Percentiles rank a stretch among this genome's conserved stretches.
These are phyloP conservation scores for Rhagium mordax DNA, from an alignment of 2,888 invertebrate species.

Conservation along the genomic window DNA sequence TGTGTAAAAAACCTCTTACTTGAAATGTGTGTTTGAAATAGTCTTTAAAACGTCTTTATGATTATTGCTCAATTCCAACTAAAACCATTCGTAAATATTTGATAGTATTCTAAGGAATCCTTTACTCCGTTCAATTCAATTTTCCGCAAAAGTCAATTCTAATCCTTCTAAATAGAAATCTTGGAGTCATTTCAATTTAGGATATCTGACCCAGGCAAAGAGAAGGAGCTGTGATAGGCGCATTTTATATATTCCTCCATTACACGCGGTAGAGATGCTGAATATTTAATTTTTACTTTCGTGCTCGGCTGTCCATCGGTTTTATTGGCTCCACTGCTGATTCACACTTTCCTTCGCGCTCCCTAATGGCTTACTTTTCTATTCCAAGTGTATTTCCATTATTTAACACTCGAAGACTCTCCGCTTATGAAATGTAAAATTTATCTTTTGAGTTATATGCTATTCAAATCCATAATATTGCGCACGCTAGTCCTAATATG, in stretches of 20 bases:
- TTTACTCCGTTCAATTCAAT: constrained; percentile 6
- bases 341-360: constrained; percentile 55
- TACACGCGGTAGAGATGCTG: constrained; percentile 46
- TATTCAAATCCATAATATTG: background rate
- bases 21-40: background rate
- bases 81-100: constrained; percentile 16
- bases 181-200: constrained; percentile 31
- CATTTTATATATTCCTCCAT: constrained; percentile 28
- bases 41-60: background rate
- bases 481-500: background rate
- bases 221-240: constrained; percentile 20
- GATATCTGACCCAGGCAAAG: constrained; percentile 20
- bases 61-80: background rate
- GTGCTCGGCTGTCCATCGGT: constrained; percentile 57
- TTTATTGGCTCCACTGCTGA: constrained; percentile 58
- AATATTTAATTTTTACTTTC: constrained; percentile 61
- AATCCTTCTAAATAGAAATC: constrained; percentile 28
- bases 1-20: background rate
- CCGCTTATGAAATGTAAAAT: constrained; percentile 6
- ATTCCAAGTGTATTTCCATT: constrained; percentile 27
- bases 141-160: constrained; percentile 17
- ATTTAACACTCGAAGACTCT: constrained; percentile 5
- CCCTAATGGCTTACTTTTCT: constrained; percentile 43
- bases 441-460: background rate
- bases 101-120: background rate